Conservation (phyloP, 2,888 invertebrate species). For the Drosophila longiperda region DNA sequence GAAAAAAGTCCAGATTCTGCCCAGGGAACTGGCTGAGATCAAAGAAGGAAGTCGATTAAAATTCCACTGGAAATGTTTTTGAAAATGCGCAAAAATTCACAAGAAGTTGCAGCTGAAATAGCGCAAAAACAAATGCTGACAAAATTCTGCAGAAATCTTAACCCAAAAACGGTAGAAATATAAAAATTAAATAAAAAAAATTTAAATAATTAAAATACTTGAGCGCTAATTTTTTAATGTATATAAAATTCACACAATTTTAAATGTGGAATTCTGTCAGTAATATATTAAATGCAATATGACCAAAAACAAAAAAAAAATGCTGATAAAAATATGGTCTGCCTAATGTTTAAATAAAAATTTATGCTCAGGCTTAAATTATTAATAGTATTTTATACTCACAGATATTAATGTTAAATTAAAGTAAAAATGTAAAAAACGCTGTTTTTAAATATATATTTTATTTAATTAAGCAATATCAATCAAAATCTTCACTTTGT, state of each 20-base stretch:
- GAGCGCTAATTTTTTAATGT: background rate
- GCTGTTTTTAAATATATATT: background rate
- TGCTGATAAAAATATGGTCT: background rate
- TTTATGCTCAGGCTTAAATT: background rate
- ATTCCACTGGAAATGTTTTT: conserved; percentile 49
- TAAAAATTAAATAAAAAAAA: background rate
- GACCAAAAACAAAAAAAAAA: background rate
- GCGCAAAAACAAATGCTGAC: conserved; percentile 7
- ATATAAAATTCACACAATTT: background rate
- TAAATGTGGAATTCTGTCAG: background rate
- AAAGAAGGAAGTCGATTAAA: conserved; percentile 66
- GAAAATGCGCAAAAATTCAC: conserved; percentile 32
- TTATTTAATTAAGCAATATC: background rate
- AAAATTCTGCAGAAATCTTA: conserved; percentile 16
- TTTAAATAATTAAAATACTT: conserved; percentile 1
- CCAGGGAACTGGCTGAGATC: conserved; percentile 50
- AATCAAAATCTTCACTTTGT: background rate
- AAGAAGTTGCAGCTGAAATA: conserved; percentile 10
- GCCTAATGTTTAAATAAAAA: background rate
- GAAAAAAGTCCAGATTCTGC: conserved; percentile 34
- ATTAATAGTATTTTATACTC: background rate
- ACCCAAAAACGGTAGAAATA: background rate
- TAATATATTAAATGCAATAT: too few species aligned
- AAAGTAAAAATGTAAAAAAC: too few species aligned
- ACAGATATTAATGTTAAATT: background rate